Conservation (phyloP, 2,797 vertebrate species). For the Leptodactylus fallax region DNA sequence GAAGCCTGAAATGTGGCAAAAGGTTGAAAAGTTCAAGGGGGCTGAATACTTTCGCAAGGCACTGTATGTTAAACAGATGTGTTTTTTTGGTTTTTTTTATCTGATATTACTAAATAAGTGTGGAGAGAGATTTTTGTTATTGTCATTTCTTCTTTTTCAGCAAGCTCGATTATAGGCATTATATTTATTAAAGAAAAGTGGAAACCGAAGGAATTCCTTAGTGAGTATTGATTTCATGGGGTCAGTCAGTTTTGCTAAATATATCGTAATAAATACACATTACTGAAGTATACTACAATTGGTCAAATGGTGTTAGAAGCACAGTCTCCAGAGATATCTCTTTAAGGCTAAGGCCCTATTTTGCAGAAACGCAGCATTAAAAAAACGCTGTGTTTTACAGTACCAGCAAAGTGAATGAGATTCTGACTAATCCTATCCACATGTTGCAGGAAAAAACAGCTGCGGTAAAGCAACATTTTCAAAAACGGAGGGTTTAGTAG, state of each 20-base stretch:
- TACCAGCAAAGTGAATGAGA: too few relatives aligned
- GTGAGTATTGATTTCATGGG: slow-evolving; percentile 80
- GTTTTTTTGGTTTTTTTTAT: too few relatives aligned
- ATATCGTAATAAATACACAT: not conserved
- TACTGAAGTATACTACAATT: not conserved
- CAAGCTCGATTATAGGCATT: slow-evolving; percentile 93
- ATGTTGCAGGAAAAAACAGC: too few relatives aligned
- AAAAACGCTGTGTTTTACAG: too few relatives aligned
- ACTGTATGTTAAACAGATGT: not conserved
- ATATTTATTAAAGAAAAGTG: slow-evolving; percentile 94
- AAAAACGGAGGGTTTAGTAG: too few relatives aligned
- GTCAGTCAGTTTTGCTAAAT: not conserved
- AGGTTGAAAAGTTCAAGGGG: too few relatives aligned
- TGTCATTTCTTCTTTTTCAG: slow-evolving; percentile 72
- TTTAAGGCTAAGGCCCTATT: not conserved
- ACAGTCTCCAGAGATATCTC: not conserved
- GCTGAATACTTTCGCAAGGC: too few relatives aligned
- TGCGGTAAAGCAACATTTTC: too few relatives aligned
- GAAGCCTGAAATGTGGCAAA: too few relatives aligned
- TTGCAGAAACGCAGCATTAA: too few relatives aligned
- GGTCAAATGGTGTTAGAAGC: not conserved
- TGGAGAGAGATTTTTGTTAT: not conserved
- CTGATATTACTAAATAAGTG: too few relatives aligned
- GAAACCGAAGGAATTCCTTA: slow-evolving; percentile 90
- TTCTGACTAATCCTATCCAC: too few relatives aligned